Conservation (phyloP, 2,888 invertebrate genomes). For the Dicyrtomina minuta region DNA sequence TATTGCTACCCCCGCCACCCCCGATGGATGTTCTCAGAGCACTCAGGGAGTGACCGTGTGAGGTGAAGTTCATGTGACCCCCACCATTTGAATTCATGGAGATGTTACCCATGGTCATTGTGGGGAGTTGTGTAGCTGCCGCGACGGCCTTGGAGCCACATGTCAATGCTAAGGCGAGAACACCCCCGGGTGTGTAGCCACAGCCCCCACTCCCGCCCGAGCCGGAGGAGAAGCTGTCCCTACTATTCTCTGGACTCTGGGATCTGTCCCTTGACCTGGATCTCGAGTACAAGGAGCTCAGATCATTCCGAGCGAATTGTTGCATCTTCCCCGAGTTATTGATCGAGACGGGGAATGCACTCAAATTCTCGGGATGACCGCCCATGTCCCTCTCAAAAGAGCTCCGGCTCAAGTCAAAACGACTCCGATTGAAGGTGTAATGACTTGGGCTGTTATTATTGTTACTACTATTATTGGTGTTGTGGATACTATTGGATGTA, state of each 20-base stretch:
- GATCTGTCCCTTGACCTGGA: slow-evolving; percentile 39
- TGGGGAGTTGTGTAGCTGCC: slow-evolving; percentile 23
- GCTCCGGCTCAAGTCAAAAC: slow-evolving; percentile 19
- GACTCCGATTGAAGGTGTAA: slow-evolving; percentile 22
- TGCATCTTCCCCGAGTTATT: background rate
- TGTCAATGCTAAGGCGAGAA: slow-evolving; percentile 51
- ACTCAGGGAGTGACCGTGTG: background rate
- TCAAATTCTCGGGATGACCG: slow-evolving; percentile 30
- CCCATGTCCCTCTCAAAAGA: slow-evolving; percentile 15
- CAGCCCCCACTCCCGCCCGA: slow-evolving; percentile 4
- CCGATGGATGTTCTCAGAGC: background rate
- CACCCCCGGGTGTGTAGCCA: slow-evolving; percentile 48
- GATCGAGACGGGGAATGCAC: slow-evolving; percentile 16
- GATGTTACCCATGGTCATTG: background rate
- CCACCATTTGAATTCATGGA: too few relatives aligned
- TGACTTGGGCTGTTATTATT: slow-evolving; percentile 16
- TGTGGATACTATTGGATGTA: slow-evolving; percentile 7
- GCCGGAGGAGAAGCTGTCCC: slow-evolving; percentile 17
- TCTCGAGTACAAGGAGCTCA: slow-evolving; percentile 10
- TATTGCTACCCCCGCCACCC: background rate
- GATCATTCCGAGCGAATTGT: slow-evolving; percentile 13
- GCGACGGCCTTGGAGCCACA: slow-evolving; percentile 52
- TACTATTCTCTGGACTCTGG: slow-evolving; percentile 44
- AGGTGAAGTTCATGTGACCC: too few relatives aligned
- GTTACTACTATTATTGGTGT: background rate